Conservation (phyloP, 2,888 invertebrate species). For the Dromius quadrimaculatus region DNA sequence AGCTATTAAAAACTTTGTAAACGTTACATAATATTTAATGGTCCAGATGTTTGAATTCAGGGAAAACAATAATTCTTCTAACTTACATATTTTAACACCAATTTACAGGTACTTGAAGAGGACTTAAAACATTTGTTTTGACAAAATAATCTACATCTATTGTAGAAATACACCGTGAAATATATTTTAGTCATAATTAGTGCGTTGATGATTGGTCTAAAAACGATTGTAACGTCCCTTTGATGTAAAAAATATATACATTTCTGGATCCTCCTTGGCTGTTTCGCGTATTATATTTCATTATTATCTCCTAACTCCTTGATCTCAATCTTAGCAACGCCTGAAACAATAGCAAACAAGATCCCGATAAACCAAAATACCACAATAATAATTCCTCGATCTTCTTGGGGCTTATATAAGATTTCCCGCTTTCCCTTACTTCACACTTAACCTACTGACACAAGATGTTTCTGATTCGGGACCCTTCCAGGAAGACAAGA, state of each 20-base stretch:
- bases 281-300: too few species aligned
- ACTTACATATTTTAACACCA: background rate
- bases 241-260: too few species aligned
- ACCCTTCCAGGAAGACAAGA: constrained; percentile 11
- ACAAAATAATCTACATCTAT: too few species aligned
- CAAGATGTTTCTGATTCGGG: background rate
- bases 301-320: too few species aligned
- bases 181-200: too few species aligned
- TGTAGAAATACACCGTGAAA: too few species aligned
- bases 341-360: too few species aligned
- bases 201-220: too few species aligned
- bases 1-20: constrained; percentile 28
- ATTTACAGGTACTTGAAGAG: constrained; percentile 5
- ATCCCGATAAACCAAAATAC: constrained; percentile 5
- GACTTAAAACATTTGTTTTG: too few species aligned
- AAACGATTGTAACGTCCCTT: too few species aligned
- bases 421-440: background rate
- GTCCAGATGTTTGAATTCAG: constrained; percentile 16
- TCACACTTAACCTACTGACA: constrained; percentile 15
- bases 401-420: constrained; percentile 18
- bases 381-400: background rate
- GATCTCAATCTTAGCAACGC: too few species aligned
- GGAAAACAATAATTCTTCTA: constrained; percentile 10
- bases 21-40: constrained; percentile 26
- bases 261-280: too few species aligned